phyloP scores from a whole-genome alignment of 2,888 invertebrate species.

The Agriopis aurantiaria region DNA sequence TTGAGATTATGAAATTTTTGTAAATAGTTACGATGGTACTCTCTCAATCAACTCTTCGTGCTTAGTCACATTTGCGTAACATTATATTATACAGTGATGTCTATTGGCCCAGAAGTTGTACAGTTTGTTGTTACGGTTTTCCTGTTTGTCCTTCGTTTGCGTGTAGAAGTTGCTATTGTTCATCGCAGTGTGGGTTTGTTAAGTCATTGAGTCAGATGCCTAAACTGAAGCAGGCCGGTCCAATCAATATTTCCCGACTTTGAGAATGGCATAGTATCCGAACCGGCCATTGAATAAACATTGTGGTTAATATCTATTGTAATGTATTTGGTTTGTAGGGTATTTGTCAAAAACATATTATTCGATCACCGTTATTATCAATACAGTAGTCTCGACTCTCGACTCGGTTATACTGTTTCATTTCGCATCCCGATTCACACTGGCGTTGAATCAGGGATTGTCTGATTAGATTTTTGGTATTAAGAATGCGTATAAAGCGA shows the following conservation, averaged over 20 bases:
- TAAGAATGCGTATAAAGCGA: no score
- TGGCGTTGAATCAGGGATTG: no score
- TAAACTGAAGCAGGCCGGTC: conserved; percentile 1
- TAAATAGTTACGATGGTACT: background rate
- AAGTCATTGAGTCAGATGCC: conserved; percentile 17
- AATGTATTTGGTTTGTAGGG: background rate
- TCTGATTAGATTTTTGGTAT: no score
- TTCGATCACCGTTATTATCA: no score
- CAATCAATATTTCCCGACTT: background rate
- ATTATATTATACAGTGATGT: background rate
- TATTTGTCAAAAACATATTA: no score
- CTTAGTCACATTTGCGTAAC: conserved; percentile 34
- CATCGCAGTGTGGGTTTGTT: conserved; percentile 5
- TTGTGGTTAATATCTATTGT: background rate
- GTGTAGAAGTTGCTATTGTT: conserved; percentile 11
- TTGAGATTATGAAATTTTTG: no score
- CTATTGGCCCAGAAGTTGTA: conserved; percentile 16
- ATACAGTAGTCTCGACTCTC: no score
- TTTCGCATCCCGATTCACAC: no score
- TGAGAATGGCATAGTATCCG: background rate
- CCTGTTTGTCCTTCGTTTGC: conserved; percentile 31
- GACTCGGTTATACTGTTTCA: no score
- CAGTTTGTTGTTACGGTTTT: conserved; percentile 24
- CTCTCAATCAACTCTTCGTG: background rate
- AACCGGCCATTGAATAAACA: no score